Conservation (phyloP, 2,888 invertebrate species). For the Sepioteuthis lessoniana region DNA sequence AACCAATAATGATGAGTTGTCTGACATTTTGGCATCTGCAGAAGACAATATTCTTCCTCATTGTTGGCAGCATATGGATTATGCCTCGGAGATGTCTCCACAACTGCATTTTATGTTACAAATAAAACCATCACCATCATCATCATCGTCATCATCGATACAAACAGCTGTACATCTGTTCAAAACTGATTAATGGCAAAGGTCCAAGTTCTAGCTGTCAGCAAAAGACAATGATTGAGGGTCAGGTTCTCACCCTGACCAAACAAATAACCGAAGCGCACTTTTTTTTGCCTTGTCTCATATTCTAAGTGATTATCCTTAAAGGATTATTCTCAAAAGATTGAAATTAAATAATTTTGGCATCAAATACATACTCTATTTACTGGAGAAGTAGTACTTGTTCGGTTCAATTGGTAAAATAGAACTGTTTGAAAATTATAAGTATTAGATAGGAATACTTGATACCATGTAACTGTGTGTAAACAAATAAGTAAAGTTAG, state of each 20-base stretch:
- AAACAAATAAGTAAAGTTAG: too few relatives aligned
- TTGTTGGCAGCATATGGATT: neutral
- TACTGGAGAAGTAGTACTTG: too few relatives aligned
- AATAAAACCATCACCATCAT: neutral
- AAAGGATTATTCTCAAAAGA: too few relatives aligned
- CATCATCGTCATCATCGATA: too few relatives aligned
- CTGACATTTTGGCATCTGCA: neutral
- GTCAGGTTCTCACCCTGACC: neutral
- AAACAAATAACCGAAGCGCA: neutral
- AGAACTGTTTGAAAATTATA: too few relatives aligned
- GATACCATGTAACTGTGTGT: too few relatives aligned
- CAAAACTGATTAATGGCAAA: neutral
- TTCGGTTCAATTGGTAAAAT: too few relatives aligned
- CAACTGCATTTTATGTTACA: neutral
- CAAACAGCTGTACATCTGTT: neutral
- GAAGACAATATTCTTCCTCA: neutral
- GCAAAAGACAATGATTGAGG: neutral
- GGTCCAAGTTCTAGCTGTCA: neutral
- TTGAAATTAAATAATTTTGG: too few relatives aligned
- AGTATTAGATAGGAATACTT: too few relatives aligned
- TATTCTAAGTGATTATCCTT: neutral
- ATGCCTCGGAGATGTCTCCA: neutral
- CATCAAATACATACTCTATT: too few relatives aligned
- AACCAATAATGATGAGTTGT: neutral
- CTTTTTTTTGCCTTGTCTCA: neutral